Base-by-base conservation (phyloP, 1,140 invertebrate genomes). In the Tribolium madens region DNA sequence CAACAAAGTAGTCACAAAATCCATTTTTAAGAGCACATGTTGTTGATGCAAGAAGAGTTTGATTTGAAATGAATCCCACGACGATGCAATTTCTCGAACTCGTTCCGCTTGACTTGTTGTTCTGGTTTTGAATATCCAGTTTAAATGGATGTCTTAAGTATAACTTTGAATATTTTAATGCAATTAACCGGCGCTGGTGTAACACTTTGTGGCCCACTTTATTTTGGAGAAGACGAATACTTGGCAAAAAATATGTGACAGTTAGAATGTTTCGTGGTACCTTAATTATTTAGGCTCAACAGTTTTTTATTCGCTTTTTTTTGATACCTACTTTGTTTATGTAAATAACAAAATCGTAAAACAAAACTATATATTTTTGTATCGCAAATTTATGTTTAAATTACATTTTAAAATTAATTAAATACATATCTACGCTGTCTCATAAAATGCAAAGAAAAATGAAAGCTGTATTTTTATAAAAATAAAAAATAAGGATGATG, bases 161-260 rank as follows among this genome's bases (percentile, higher is more conserved):
- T 57, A 17, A 26, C 17, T 64, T 26, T 31, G 57, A 64, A 64
- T 64, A 64, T 64, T 31, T 42, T 64, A 64, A 33, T 64, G 57
- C 31, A 17, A 50, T 64, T 64, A 15, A 64, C 13, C 17, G 9
- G 52, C 17, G 17, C 21, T 31, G 26, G 57, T 64, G 57, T 64
- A 64, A 64, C 57, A 64, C 15, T 57, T n/a, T 15, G 0, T 50
- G 48, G 13, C 48, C 3, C 13, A 50, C 48, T 50, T 50, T 50
- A 17, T 42, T 42, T 42, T 42, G n/a, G 36, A n/a, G 2, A 9
- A 42, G 36, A 10, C n/a, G 36, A 42, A n/a, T 26, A 4, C 21
- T n/a, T 42, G 36, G n/a, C 36, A 42, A 42, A 42, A 42, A 42
- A 42, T 42, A 1, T 9, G 36, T 9, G 36, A 42, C 36, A 42